A percentile compares a stretch with the other conserved stretches of the same genome.
Conservation (phyloP, 2,888 invertebrate species). For the Selenia dentaria region DNA sequence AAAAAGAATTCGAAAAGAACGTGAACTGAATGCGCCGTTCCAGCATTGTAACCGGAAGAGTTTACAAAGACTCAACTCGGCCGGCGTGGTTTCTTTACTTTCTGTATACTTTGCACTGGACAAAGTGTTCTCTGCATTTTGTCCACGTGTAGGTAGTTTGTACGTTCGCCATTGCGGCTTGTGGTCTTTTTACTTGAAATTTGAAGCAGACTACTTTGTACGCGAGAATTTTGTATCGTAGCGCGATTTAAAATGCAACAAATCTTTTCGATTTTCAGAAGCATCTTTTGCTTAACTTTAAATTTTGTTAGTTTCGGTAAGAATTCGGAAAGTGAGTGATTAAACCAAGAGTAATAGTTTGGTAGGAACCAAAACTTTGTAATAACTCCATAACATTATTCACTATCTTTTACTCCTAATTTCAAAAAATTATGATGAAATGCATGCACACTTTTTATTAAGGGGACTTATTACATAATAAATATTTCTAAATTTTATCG, state of each 20-base stretch:
- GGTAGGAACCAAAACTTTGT: no score
- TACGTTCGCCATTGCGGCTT: conserved; percentile 7
- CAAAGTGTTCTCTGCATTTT: conserved; percentile 14
- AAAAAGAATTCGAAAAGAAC: conserved; percentile 1
- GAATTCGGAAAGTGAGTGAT: no score
- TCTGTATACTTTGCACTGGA: conserved; percentile 2
- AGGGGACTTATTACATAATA: no score
- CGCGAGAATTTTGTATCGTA: background rate
- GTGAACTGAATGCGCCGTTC: conserved; percentile 8
- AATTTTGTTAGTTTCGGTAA: no score
- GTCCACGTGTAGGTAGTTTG: conserved; percentile 20
- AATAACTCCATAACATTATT: no score
- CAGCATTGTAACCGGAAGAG: conserved; percentile 7
- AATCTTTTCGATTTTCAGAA: no score
- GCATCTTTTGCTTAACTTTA: no score
- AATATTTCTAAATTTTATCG: no score
- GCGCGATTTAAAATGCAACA: background rate
- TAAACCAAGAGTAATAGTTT: no score
- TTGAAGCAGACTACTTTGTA: conserved; percentile 13
- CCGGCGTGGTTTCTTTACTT: conserved; percentile 2
- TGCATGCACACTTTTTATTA: no score
- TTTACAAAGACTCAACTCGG: conserved; percentile 14
- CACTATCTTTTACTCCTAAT: no score
- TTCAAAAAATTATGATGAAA: no score
- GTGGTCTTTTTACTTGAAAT: conserved; percentile 13